phyloP scores from a whole-genome alignment of 1,140 invertebrate species.

The Drosophila tristis region DNA sequence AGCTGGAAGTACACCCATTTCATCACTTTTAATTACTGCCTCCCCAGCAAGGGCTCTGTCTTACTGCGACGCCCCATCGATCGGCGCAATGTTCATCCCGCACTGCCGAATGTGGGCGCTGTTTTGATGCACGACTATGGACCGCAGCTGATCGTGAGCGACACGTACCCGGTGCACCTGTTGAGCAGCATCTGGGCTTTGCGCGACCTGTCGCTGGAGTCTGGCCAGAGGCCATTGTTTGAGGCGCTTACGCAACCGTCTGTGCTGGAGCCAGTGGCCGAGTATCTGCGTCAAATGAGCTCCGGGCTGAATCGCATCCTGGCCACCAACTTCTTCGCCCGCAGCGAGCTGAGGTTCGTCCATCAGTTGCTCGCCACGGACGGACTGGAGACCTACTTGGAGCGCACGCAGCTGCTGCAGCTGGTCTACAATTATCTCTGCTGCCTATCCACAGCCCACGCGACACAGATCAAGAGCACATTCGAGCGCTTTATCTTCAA shows the following conservation, averaged over 20 bases:
- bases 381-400: conserved; percentile 60
- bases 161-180: conserved; percentile 75
- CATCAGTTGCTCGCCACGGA: conserved; percentile 68
- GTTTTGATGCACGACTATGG: conserved; percentile 67
- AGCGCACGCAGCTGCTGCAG: conserved; percentile 59
- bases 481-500: conserved; percentile 77
- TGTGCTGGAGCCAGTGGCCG: conserved; percentile 58
- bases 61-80: conserved; percentile 61
- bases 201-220: conserved; percentile 44
- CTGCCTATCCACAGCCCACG: conserved; percentile 63
- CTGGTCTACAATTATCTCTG: conserved; percentile 74
- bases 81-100: conserved; percentile 64
- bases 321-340: conserved; percentile 75
- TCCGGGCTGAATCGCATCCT: conserved; percentile 57
- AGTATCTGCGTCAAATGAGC: conserved; percentile 56
- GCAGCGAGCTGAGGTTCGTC: conserved; percentile 71
- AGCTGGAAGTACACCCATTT: background rate
- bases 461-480: conserved; percentile 68
- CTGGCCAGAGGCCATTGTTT: conserved; percentile 39
- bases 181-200: conserved; percentile 68
- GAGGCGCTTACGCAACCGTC: conserved; percentile 54
- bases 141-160: conserved; percentile 71
- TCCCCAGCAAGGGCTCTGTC: conserved; percentile 64
- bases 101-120: conserved; percentile 77
- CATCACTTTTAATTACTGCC: conserved; percentile 51